Conservation (phyloP, 2,888 invertebrate species). For the Malacosoma neustria region DNA sequence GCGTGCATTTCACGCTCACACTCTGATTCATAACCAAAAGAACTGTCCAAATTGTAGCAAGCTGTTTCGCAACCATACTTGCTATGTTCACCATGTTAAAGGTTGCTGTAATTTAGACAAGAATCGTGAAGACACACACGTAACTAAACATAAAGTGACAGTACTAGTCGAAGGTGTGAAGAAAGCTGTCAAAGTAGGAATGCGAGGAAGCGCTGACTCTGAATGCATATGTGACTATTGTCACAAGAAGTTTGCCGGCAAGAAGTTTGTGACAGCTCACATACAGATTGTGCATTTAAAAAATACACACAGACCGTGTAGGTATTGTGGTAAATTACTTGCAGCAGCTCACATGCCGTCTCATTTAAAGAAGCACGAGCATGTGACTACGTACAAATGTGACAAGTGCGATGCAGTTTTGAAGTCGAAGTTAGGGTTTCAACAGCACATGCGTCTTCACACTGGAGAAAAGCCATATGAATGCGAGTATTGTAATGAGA, state of each 20-base stretch:
- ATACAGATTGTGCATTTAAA: constrained; percentile 59
- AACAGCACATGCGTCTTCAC: constrained; percentile 51
- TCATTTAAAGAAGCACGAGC: constrained; percentile 43
- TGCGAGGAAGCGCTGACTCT: constrained; percentile 36
- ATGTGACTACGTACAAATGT: constrained; percentile 29
- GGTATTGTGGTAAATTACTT: constrained; percentile 45
- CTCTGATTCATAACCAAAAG: constrained; percentile 35
- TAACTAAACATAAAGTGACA: constrained; percentile 28
- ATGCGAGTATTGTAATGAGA: constrained; percentile 43
- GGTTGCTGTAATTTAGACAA: constrained; percentile 41
- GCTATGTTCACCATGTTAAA: constrained; percentile 47
- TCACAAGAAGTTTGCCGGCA: constrained; percentile 47
- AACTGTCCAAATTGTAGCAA: constrained; percentile 47
- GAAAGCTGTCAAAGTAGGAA: constrained; percentile 37
- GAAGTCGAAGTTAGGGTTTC: constrained; percentile 44
- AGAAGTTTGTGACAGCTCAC: constrained; percentile 48
- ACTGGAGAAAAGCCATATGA: constrained; percentile 52
- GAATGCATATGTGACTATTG: constrained; percentile 57
- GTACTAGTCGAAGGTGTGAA: constrained; percentile 36
- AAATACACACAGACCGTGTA: constrained; percentile 49
- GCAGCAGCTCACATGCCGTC: constrained; percentile 54
- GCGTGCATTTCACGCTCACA: constrained; percentile 41
- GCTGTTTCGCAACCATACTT: constrained; percentile 44
- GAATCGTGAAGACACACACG: constrained; percentile 21
- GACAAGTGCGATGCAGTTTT: constrained; percentile 38